Evolutionary conservation across 2,888 invertebrate species (phyloP).

Genomic region (Choreutis nemorana): DNA sequence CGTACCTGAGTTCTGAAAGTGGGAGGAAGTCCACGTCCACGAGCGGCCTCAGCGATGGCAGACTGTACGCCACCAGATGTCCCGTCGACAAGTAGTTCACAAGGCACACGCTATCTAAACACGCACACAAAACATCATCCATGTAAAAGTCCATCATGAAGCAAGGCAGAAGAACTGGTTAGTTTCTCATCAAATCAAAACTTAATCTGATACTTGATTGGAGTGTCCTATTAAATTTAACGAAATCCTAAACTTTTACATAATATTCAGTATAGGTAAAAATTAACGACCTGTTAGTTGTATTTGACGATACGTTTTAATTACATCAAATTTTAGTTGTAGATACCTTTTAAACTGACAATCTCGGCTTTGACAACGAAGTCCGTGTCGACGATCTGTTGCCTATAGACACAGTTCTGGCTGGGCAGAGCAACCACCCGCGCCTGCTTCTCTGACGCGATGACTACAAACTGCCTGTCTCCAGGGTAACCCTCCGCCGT

Average conservation of each 20-base stretch:
- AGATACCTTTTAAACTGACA: constrained; percentile 86
- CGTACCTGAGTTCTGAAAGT: constrained; percentile 90
- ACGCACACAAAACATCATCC: no score
- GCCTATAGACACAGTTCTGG: constrained; percentile 92
- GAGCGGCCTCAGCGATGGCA: constrained; percentile 93
- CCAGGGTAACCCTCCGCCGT: constrained; percentile 54
- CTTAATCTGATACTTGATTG: no score
- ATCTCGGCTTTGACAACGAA: constrained; percentile 95
- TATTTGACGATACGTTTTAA: no score
- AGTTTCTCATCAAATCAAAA: no score
- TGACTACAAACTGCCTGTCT: constrained; percentile 92
- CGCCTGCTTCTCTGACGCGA: constrained; percentile 95
- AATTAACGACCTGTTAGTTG: no score
- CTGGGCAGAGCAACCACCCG: constrained; percentile 93
- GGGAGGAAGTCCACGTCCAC: constrained; percentile 95
- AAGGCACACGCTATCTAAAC: constrained; percentile 95
- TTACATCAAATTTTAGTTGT: no score
- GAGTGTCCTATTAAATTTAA: no score
- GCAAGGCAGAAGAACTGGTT: no score
- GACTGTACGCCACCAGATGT: constrained; percentile 90
- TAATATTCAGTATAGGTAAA: no score
- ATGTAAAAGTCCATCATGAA: no score
- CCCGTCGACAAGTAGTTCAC: constrained; percentile 95
- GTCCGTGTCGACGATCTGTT: constrained; percentile 91
- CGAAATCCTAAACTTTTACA: no score